phyloP scores from a whole-genome alignment of 2,113 vertebrate genomes.

The Drymodes brunneopygia region DNA sequence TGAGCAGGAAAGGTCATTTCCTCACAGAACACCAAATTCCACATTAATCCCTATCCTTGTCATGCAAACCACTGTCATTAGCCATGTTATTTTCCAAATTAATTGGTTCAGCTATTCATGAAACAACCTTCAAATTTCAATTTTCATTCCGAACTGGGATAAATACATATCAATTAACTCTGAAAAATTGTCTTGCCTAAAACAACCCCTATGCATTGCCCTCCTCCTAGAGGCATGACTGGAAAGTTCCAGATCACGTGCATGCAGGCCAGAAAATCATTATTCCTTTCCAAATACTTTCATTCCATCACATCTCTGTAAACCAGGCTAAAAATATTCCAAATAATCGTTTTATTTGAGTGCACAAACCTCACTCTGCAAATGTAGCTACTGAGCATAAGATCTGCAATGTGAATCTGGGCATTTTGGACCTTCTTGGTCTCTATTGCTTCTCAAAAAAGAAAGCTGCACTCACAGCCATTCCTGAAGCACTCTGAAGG shows the following conservation, averaged over 20 bases:
- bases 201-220: rapidly evolving
- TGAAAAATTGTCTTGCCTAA: neutral
- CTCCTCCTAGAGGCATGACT: neutral
- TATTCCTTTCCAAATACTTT: neutral
- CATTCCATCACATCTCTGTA: neutral
- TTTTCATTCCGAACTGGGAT: neutral
- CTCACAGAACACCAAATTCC: neutral
- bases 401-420: neutral
- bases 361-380: neutral
- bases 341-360: neutral
- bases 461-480: neutral
- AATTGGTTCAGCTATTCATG: neutral
- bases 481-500: neutral
- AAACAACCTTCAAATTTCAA: neutral
- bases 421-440: neutral
- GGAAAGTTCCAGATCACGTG: neutral
- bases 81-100: neutral
- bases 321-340: neutral
- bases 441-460: neutral
- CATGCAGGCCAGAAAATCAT: neutral
- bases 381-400: neutral
- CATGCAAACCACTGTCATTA: neutral
- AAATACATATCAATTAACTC: neutral
- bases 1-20: conserved; percentile 28
- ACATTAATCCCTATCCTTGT: neutral